These are phyloP conservation scores for Sylvilagus bachmani DNA, from an alignment of 2,113 vertebrate genomes.

Conservation along the genomic window DNA sequence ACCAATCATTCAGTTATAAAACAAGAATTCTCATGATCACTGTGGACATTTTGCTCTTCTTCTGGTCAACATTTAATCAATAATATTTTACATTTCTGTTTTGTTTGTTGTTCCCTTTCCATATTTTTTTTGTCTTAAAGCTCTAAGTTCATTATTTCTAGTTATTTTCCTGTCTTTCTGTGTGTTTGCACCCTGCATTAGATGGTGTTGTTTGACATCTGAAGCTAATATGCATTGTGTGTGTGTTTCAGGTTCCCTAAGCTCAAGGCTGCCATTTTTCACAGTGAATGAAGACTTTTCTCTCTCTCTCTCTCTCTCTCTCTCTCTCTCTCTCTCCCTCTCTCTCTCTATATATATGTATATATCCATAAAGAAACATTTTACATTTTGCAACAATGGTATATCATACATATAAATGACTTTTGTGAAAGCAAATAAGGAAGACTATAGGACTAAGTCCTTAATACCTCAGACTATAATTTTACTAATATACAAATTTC, in stretches of 20 bases:
- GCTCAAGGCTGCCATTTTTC: not conserved
- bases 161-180: not conserved
- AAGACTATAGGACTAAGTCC: not conserved
- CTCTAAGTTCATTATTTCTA: not conserved
- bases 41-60: not conserved
- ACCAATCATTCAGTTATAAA: not conserved
- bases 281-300: no score
- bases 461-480: not conserved
- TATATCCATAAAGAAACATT: no score
- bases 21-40: not conserved
- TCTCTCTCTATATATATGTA: no score
- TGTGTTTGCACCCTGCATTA: not conserved
- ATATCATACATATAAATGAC: no score
- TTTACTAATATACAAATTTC: not conserved
- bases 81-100: not conserved
- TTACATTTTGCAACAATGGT: not conserved
- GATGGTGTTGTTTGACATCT: not conserved
- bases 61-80: not conserved
- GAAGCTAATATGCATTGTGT: not conserved
- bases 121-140: not conserved
- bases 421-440: no score
- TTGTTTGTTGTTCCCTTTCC: not conserved
- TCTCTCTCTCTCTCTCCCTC: no score
- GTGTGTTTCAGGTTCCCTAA: not conserved
- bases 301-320: no score